Evolutionary conservation across 53 echinoderm and acorn worm species (phyloP).

Genomic region (Antedon mediterranea): DNA sequence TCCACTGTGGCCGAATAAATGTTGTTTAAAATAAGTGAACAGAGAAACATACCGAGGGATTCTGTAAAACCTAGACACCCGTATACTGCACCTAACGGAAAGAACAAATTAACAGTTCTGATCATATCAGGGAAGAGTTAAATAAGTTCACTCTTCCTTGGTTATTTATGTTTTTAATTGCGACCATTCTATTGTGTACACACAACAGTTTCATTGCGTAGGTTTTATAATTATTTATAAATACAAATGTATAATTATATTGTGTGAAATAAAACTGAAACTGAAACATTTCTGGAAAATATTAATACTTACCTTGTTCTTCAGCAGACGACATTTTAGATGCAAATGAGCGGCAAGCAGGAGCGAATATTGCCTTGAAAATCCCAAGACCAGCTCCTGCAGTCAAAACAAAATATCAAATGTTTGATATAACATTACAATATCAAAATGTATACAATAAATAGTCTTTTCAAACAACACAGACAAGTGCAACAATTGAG

Average conservation of each 20-base stretch:
- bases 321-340: not conserved
- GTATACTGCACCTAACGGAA: not conserved
- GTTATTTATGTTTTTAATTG: too few species aligned
- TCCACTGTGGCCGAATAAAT: not conserved
- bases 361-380: not conserved
- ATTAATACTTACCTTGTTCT: not conserved
- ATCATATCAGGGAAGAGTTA: slow-evolving; percentile 15
- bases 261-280: too few species aligned
- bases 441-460: too few species aligned
- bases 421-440: too few species aligned
- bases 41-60: not conserved
- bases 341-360: not conserved
- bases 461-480: too few species aligned
- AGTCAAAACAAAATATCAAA: not conserved
- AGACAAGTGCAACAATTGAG: not conserved
- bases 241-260: too few species aligned
- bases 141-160: slow-evolving; percentile 11
- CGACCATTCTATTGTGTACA: too few species aligned
- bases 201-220: too few species aligned
- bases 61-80: not conserved
- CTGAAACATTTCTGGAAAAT: too few species aligned
- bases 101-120: too few species aligned
- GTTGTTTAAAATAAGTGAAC: not conserved
- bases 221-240: too few species aligned
- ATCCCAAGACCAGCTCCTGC: not conserved